Conservation (phyloP, 2,797 vertebrate genomes). For the Ctenochaetus hawaiiensis region DNA sequence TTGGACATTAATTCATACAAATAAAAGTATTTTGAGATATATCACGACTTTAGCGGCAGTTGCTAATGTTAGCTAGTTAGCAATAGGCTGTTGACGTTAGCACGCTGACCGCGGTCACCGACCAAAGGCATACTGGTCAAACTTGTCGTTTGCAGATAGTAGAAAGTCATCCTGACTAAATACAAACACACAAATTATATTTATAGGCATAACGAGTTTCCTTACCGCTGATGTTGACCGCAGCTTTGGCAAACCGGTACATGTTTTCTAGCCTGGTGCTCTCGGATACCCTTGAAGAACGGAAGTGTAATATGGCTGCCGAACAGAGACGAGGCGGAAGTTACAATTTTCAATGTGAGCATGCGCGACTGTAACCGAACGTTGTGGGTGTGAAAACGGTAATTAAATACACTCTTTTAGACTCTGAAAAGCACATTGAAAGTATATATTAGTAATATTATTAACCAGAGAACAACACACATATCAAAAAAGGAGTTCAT, state of each 20-base stretch:
- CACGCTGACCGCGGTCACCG: conserved; percentile 49
- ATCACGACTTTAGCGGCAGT: fast-evolving
- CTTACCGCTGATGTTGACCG: conserved; percentile 80
- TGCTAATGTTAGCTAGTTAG: conserved; percentile 44
- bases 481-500: too few species aligned
- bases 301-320: conserved; percentile 76
- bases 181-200: fast-evolving
- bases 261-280: conserved; percentile 57
- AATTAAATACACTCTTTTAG: too few species aligned
- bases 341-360: neutral
- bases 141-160: fast-evolving
- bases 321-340: conserved; percentile 52
- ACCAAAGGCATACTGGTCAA: neutral
- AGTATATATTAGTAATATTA: too few species aligned
- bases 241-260: conserved; percentile 83
- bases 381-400: too few species aligned
- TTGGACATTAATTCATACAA: fast-evolving
- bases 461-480: too few species aligned
- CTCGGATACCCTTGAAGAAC: conserved; percentile 85
- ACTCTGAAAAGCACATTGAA: too few species aligned
- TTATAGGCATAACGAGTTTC: fast-evolving
- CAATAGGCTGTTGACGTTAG: conserved; percentile 14
- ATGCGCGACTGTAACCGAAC: conserved; percentile 37
- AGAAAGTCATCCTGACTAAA: fast-evolving
- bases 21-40: neutral